Percentiles rank a stretch among this genome's conserved stretches.
Evolutionary conservation across 2,797 vertebrate genomes (phyloP).

Genomic region (Sebastes kiyomatsui): DNA sequence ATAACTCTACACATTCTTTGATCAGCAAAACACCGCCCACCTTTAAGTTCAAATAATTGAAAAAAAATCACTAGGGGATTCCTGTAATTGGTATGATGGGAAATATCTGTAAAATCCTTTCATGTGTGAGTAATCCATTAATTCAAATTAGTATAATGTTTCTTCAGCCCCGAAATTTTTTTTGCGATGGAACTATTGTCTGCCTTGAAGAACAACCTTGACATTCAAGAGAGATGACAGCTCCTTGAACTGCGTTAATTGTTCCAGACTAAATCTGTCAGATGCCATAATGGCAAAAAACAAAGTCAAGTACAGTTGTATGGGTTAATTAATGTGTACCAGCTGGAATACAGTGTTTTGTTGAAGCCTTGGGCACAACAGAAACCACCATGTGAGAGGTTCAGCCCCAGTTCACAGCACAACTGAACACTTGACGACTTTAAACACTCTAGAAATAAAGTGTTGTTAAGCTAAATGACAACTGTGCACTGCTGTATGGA

Average conservation of each 20-base stretch:
- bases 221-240: slow-evolving; percentile 52
- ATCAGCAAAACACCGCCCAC: slow-evolving; percentile 3
- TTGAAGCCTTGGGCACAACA: slow-evolving; percentile 42
- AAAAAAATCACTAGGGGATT: background rate
- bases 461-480: slow-evolving; percentile 41
- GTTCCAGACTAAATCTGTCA: slow-evolving; percentile 65
- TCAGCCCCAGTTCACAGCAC: slow-evolving; percentile 50
- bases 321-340: slow-evolving; percentile 60
- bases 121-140: slow-evolving; percentile 36
- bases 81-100: background rate
- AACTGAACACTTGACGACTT: slow-evolving; percentile 28
- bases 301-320: slow-evolving; percentile 40
- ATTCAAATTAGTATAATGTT: slow-evolving; percentile 48
- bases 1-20: background rate
- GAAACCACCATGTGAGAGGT: slow-evolving; percentile 39
- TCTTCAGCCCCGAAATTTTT: background rate
- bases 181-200: slow-evolving; percentile 41
- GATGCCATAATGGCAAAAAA: slow-evolving; percentile 51
- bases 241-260: slow-evolving; percentile 49
- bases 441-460: slow-evolving; percentile 39
- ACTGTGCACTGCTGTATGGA: slow-evolving; percentile 5
- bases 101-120: slow-evolving; percentile 14
- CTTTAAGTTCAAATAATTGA: background rate
- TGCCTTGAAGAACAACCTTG: slow-evolving; percentile 59
- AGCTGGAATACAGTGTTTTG: slow-evolving; percentile 52